Conservation (phyloP, 2,113 vertebrate genomes). For the Oophaga pumilio region DNA sequence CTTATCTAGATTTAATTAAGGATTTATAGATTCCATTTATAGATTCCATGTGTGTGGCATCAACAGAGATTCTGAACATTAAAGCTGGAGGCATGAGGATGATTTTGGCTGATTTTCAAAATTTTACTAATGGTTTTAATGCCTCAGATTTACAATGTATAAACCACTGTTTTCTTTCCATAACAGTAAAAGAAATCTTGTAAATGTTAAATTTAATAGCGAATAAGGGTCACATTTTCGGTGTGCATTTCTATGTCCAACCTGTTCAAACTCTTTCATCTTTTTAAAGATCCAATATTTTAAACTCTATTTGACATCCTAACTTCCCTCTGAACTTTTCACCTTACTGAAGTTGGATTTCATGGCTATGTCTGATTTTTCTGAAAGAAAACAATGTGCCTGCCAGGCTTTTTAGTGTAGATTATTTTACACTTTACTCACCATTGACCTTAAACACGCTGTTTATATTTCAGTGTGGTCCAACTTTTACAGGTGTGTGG, state of each 20-base stretch:
- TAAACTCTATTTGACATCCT: background rate
- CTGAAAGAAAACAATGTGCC: conserved; percentile 8
- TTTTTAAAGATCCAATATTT: background rate
- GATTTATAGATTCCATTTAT: conserved; percentile 7
- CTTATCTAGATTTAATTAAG: background rate
- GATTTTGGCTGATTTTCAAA: conserved; percentile 5
- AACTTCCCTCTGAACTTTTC: background rate
- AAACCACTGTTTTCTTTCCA: conserved; percentile 2
- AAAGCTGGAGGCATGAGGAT: background rate
- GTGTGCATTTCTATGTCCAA: background rate
- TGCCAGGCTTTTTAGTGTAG: background rate
- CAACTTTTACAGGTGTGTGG: conserved; percentile 9
- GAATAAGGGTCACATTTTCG: background rate
- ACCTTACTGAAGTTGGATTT: background rate
- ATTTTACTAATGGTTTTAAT: background rate
- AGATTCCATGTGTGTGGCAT: conserved; percentile 6
- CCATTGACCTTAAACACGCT: background rate
- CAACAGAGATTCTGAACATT: background rate
- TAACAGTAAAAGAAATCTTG: background rate
- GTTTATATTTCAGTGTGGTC: conserved; percentile 40
- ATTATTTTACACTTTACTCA: conserved; percentile 11
- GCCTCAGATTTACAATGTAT: background rate
- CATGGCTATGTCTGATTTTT: background rate
- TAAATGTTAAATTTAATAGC: background rate
- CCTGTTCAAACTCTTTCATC: background rate